phyloP scores from a whole-genome alignment of 2,797 vertebrate genomes.

The Macropodus opercularis region DNA sequence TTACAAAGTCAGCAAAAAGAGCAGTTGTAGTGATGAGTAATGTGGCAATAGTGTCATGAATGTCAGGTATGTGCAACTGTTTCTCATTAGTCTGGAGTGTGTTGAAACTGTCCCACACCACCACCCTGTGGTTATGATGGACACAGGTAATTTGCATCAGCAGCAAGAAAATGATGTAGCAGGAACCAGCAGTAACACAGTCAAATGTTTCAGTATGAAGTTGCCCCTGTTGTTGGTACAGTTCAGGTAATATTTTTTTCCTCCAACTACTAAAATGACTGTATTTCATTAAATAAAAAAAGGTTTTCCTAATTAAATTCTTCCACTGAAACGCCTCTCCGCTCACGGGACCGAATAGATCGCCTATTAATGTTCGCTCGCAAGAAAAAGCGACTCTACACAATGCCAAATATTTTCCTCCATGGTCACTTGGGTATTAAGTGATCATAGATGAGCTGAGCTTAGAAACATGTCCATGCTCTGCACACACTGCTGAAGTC shows the following conservation, averaged over 20 bases:
- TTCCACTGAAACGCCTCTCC: background rate
- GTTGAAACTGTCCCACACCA: constrained; percentile 31
- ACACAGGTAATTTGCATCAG: background rate
- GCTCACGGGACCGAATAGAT: background rate
- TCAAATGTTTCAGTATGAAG: background rate
- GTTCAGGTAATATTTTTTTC: background rate
- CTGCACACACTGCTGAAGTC: background rate
- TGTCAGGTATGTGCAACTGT: constrained; percentile 51
- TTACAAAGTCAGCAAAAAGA: constrained; percentile 2
- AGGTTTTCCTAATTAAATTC: background rate
- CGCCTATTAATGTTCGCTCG: too few species aligned
- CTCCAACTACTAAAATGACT: background rate
- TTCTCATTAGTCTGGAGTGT: constrained; percentile 36
- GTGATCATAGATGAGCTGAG: background rate
- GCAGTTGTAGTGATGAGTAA: constrained; percentile 36
- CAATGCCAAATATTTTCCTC: background rate
- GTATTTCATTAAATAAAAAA: too few species aligned
- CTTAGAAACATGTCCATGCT: background rate
- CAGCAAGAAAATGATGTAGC: too few species aligned
- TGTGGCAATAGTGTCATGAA: constrained; percentile 36
- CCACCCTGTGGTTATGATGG: constrained; percentile 55
- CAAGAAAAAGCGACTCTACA: background rate
- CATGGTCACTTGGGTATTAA: background rate
- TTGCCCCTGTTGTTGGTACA: background rate
- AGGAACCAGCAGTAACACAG: background rate